These are phyloP conservation scores for Morus bassanus DNA, from an alignment of 2,797 vertebrate genomes.

Conservation along the genomic window DNA sequence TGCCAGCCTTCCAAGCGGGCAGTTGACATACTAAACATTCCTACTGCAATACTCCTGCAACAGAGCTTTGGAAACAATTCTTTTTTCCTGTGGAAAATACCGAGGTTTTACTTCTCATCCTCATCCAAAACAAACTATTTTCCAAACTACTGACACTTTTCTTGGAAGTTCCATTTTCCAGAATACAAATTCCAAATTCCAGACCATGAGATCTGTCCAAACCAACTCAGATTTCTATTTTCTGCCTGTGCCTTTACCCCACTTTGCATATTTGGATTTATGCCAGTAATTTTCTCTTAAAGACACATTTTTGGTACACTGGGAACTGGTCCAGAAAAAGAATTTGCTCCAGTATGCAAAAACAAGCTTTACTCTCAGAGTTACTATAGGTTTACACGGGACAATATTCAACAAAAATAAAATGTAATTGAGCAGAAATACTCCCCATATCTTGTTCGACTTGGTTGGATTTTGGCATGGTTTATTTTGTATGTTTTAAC, in stretches of 20 bases:
- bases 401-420: background rate
- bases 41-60: background rate
- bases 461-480: background rate
- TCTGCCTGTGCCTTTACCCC: background rate
- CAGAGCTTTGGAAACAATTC: background rate
- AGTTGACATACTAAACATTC: background rate
- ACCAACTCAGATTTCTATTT: constrained; percentile 1
- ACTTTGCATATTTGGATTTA: background rate
- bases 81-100: constrained; percentile 1
- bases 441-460: background rate
- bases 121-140: constrained; percentile 1
- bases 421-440: background rate
- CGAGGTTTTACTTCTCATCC: background rate
- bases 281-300: background rate
- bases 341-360: background rate
- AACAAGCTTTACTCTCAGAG: background rate
- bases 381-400: background rate
- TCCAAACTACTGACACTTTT: background rate
- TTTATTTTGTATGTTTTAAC: background rate
- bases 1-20: background rate
- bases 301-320: background rate
- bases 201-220: background rate
- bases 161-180: background rate
- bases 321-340: background rate
- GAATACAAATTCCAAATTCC: constrained; percentile 8